phyloP scores from a whole-genome alignment of 2,797 vertebrate genomes.

The Alca torda region DNA sequence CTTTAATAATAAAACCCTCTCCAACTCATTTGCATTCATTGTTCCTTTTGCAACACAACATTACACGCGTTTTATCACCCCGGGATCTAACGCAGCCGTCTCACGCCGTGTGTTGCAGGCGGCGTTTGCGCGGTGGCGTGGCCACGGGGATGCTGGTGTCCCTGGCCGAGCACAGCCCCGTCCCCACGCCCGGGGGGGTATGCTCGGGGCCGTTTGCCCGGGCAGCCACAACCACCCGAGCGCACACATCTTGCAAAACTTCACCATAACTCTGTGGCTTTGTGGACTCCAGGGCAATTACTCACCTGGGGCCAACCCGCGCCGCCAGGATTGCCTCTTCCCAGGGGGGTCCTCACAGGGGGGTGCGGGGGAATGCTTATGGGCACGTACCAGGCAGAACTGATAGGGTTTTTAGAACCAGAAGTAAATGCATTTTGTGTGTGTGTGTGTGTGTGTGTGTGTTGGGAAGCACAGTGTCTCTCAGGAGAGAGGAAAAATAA shows the following conservation, averaged over 20 bases:
- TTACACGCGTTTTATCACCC: not conserved
- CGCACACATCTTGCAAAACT: fast-evolving
- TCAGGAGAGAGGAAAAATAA: constrained; percentile 20
- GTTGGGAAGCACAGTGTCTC: not conserved
- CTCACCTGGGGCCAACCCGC: not conserved
- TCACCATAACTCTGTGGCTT: fast-evolving
- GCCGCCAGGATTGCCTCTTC: fast-evolving
- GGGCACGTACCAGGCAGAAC: not conserved
- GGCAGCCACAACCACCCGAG: not conserved
- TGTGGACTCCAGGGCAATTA: not conserved
- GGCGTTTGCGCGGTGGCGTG: not conserved
- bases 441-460: not conserved
- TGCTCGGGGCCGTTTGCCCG: fast-evolving
- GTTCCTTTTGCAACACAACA: constrained; percentile 7
- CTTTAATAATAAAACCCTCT: constrained; percentile 49
- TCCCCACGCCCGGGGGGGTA: fast-evolving
- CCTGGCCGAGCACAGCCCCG: fast-evolving
- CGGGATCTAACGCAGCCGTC: not conserved
- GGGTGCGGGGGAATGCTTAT: not conserved
- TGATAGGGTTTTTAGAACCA: not conserved
- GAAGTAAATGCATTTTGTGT: not conserved
- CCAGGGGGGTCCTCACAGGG: fast-evolving
- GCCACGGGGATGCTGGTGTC: not conserved
- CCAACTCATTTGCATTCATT: constrained; percentile 24
- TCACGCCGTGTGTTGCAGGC: fast-evolving